Evolutionary conservation across 2,113 vertebrate species (phyloP), one percentile per base, ranked within the genome.

Genomic region (Orycteropus afer): DNA sequence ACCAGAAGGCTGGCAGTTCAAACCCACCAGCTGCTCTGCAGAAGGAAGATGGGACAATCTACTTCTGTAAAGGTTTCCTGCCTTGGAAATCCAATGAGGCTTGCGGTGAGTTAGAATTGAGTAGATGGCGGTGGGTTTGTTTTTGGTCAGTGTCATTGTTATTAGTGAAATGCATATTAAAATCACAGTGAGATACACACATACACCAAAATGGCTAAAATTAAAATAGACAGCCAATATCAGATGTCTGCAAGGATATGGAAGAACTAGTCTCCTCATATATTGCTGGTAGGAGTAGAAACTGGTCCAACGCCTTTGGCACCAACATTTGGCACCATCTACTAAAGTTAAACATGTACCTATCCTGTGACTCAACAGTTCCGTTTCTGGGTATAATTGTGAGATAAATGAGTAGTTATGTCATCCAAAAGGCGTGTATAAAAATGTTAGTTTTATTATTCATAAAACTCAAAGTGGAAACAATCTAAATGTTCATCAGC

Each of bases 301-400:
- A 77, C 55, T 55, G 42, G 29, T 77, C 81, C 1, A 34, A 86
- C 27, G 32, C 77, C 9, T 91, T 78, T 81, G 22, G 27, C 61
- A 94, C n/a, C n/a, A 93, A 78, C 29, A n/a, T 71, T 13, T 71
- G 40, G 32, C 47, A 95, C 12, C 27, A 85, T 61, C 22, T 96
- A 40, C 45, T 32, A 83, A 89, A 82, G 15, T 29, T 80, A 18
- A n/a, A n/a, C n/a, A n/a, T n/a, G n/a, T n/a, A n/a, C n/a, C n/a
- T n/a, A n/a, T n/a, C n/a, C n/a, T n/a, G 12, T 80, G 45, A 42
- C 45, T 73, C 13, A 81, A 0, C 78, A 14, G 14, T 73, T 88
- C n/a, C 1, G 63, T 12, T 85, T 89, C 47, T 91, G 53, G 63
- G 51, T 69, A 71, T 59, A 69, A 42, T 49, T 34, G 34, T 78